Evolutionary conservation across 2,113 vertebrate genomes (phyloP).

Genomic region (Microcebus griseorufus): DNA sequence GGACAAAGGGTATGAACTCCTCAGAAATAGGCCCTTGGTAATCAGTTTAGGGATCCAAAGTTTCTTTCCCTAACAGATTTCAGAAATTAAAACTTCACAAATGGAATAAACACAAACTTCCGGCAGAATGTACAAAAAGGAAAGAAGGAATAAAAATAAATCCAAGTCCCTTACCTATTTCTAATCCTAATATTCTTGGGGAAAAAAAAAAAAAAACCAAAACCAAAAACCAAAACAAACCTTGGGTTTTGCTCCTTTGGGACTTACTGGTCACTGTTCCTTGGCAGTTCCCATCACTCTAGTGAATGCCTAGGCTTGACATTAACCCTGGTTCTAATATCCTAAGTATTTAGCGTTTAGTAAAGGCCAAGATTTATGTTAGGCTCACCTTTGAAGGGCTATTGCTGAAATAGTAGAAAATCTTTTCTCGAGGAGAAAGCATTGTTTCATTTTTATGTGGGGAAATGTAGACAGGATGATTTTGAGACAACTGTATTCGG

Average conservation of each 20-base stretch:
- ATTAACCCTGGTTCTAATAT: neutral
- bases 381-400: slow-evolving; percentile 93
- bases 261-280: neutral
- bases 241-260: neutral
- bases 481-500: slow-evolving; percentile 92
- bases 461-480: slow-evolving; percentile 93
- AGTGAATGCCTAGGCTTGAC: neutral
- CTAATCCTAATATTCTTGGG: neutral
- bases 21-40: neutral
- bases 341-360: neutral
- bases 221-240: neutral
- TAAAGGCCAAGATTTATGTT: neutral
- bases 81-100: slow-evolving; percentile 26
- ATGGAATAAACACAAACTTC: neutral
- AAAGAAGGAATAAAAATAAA: slow-evolving; percentile 6
- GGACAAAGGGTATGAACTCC: too few relatives aligned
- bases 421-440: slow-evolving; percentile 90
- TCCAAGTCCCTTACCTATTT: neutral
- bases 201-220: neutral
- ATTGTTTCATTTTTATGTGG: slow-evolving; percentile 89
- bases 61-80: neutral
- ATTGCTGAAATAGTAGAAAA: slow-evolving; percentile 95
- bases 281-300: neutral
- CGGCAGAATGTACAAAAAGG: neutral
- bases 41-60: neutral